A percentile compares a stretch with the other conserved stretches of the same genome.
Evolutionary conservation across 1,140 invertebrate species (phyloP).

Genomic region (Mycetomoellerius zeteki): DNA sequence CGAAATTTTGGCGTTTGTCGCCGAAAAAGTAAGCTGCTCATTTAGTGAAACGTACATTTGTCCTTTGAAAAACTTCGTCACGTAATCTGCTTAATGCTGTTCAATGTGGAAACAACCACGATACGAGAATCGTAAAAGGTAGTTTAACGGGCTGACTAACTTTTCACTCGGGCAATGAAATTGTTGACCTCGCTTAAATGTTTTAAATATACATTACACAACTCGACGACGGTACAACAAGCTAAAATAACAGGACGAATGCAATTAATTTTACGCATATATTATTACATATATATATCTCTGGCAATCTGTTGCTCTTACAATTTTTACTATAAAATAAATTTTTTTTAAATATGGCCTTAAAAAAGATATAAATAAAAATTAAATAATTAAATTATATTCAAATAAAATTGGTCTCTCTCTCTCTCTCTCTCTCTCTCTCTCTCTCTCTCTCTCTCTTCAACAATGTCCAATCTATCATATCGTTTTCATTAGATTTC

Average conservation of each 20-base stretch:
- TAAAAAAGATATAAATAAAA: background rate
- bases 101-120: conserved; percentile 27
- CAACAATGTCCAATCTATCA: conserved; percentile 9
- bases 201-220: conserved; percentile 36
- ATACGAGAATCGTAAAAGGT: conserved; percentile 43
- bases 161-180: conserved; percentile 43
- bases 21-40: conserved; percentile 16
- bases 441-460: no score
- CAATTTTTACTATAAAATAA: background rate
- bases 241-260: conserved; percentile 27
- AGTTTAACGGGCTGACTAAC: conserved; percentile 56
- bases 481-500: conserved; percentile 30
- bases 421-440: background rate
- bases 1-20: background rate
- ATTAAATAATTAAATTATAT: background rate
- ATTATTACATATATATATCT: background rate
- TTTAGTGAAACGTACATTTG: conserved; percentile 3
- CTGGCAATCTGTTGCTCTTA: background rate
- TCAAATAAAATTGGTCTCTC: background rate
- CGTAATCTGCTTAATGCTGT: conserved; percentile 62
- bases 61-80: conserved; percentile 37
- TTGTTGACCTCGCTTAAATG: conserved; percentile 55
- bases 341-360: background rate
- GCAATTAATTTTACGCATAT: conserved; percentile 52
- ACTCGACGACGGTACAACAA: conserved; percentile 6